Base-by-base conservation (phyloP, 2,888 invertebrate species). In the Ceramica pisi region DNA sequence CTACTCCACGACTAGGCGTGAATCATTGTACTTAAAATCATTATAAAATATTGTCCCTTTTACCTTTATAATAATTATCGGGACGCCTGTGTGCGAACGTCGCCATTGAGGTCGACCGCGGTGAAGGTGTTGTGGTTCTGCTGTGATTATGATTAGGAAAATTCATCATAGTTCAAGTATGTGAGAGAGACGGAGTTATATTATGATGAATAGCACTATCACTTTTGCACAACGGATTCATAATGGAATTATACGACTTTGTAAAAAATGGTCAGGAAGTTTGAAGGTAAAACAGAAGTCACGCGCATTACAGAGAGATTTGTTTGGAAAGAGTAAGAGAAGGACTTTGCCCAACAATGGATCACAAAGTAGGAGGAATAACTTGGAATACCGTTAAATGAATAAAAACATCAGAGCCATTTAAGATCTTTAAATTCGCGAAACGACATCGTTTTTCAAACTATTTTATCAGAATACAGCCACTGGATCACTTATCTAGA, bases 401-500 rank as follows among this genome's bases (percentile, higher is more conserved):
- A n/a, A 23, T 14, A 10, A 35, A 21, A 5, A 38, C n/a, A 23
- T 8, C 6, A 48, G 0, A 14, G 16, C 16, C 9, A 14, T 23
- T 38, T 23, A 21, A 0, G 9, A 19, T n/a, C 3, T 10, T 2
- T n/a, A n/a, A n/a, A 23, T 16, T 26, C 0, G 6, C 16, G 19
- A 38, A 9, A 9, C 9, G 4, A 31, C 10, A 35, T 5, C 1
- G 44, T 23, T 70, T 5, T 55, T 23, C 8, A 19, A 31, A 31
- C 51, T 6, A 14, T 14, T 38, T n/a, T 21, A 21, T 50, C 70
- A 75, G 82, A 87, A 88, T 87, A 87, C 35, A 70, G 31, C 61
- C 23, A 8, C 59, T 59, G 65, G 84, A 88, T 87, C 87, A 82
- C 86, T 86, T 88, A 87, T 89, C 87, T 85, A 71, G 74, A 63